Evolutionary conservation across 2,113 vertebrate genomes (phyloP).

Genomic region (Symphodus melops): DNA sequence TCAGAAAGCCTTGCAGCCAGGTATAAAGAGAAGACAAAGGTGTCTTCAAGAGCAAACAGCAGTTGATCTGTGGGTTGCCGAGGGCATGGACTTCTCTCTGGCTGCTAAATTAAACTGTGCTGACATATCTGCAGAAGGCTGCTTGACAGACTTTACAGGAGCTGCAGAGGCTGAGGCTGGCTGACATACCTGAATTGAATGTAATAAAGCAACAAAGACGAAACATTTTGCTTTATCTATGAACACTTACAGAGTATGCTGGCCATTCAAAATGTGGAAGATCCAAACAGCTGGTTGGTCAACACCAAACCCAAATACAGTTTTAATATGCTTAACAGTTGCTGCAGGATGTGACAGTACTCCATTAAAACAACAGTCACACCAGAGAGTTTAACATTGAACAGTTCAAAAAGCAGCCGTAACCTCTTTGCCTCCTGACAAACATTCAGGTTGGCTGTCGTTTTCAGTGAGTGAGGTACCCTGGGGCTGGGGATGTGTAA

Average conservation of each 20-base stretch:
- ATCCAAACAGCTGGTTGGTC: neutral
- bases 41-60: neutral
- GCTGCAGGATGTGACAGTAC: conserved; percentile 8
- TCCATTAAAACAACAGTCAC: neutral
- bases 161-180: neutral
- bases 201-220: neutral
- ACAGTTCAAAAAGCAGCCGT: conserved; percentile 24
- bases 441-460: neutral
- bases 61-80: neutral
- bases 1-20: neutral
- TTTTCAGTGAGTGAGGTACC: neutral
- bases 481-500: neutral
- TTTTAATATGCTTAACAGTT: neutral
- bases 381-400: neutral
- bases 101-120: conserved; percentile 14
- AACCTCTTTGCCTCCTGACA: neutral
- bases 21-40: neutral
- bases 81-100: conserved; percentile 19
- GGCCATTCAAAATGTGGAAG: neutral
- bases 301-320: neutral
- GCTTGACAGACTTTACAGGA: neutral
- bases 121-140: conserved; percentile 19
- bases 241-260: neutral
- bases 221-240: neutral
- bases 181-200: neutral